Percentiles rank a stretch among this genome's conserved stretches.
Evolutionary conservation across 1,140 invertebrate species (phyloP).

Genomic region (Drosophila mojavensis): DNA sequence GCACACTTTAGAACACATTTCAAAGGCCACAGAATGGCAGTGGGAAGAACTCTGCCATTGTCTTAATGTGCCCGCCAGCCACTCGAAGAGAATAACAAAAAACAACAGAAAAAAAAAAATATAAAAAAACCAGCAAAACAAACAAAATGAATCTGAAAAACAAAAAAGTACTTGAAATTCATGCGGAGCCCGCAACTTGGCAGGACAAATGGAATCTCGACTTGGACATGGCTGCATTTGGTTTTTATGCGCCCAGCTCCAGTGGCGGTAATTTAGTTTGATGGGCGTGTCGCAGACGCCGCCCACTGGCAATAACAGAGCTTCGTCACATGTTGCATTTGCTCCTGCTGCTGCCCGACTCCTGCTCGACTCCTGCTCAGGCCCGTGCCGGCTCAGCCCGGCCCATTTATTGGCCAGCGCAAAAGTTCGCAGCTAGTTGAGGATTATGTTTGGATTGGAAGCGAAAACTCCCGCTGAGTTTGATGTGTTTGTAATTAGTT

Average conservation of each 20-base stretch:
- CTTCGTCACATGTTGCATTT: conserved; percentile 72
- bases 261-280: conserved; percentile 72
- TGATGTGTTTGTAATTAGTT: conserved; percentile 82
- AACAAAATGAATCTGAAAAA: conserved; percentile 6
- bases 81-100: conserved; percentile 3
- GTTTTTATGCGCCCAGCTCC: conserved; percentile 23
- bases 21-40: conserved; percentile 29
- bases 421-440: conserved; percentile 43
- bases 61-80: conserved; percentile 45
- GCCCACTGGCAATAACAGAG: conserved; percentile 39
- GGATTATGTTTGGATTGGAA: conserved; percentile 36
- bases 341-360: not conserved
- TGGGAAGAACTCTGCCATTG: conserved; percentile 23
- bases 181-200: conserved; percentile 57
- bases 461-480: conserved; percentile 51
- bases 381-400: too few relatives aligned
- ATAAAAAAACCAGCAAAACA: not conserved
- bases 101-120: not conserved
- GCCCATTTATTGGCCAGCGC: conserved; percentile 17
- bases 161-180: conserved; percentile 57
- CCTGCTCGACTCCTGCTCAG: not conserved
- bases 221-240: conserved; percentile 36
- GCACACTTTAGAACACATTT: conserved; percentile 46
- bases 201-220: conserved; percentile 27
- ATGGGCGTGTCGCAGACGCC: conserved; percentile 73